Conservation (phyloP, 2,888 invertebrate genomes). For the Tachina fera region DNA sequence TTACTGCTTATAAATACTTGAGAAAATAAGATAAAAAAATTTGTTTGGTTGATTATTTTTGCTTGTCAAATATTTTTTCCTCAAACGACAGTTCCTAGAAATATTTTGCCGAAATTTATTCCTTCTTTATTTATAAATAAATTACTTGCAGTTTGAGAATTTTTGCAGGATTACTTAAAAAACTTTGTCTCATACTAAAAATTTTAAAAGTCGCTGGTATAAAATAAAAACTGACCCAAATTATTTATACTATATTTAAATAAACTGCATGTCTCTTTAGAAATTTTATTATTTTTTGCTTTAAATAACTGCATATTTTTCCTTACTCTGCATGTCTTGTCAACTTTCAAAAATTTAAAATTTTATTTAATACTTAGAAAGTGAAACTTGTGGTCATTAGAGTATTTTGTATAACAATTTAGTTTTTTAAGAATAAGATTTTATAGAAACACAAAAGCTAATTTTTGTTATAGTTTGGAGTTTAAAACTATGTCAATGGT, state of each 20-base stretch:
- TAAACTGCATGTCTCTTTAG: not conserved
- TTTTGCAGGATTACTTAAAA: not conserved
- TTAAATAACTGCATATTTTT: not conserved
- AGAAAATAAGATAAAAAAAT: no score
- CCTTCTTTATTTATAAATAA: not conserved
- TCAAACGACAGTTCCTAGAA: no score
- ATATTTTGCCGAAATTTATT: not conserved
- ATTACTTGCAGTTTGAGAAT: conserved; percentile 20
- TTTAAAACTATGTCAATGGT: not conserved
- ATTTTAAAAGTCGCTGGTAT: conserved; percentile 4
- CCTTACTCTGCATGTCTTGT: conserved; percentile 13
- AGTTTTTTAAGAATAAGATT: not conserved
- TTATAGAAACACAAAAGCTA: not conserved
- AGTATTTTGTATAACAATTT: not conserved
- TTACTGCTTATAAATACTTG: no score
- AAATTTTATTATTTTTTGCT: not conserved
- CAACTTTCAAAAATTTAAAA: not conserved
- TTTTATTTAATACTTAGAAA: not conserved
- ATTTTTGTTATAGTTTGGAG: not conserved
- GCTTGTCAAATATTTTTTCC: no score
- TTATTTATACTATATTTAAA: not conserved
- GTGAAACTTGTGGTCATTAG: not conserved
- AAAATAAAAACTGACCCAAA: conserved; percentile 29
- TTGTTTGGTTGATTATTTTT: no score
- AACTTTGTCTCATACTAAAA: not conserved